Percentiles rank a stretch among this genome's conserved stretches.
These are phyloP conservation scores for Zaprionus ornatus DNA, from an alignment of 1,140 invertebrate species.

Conservation along the genomic window DNA sequence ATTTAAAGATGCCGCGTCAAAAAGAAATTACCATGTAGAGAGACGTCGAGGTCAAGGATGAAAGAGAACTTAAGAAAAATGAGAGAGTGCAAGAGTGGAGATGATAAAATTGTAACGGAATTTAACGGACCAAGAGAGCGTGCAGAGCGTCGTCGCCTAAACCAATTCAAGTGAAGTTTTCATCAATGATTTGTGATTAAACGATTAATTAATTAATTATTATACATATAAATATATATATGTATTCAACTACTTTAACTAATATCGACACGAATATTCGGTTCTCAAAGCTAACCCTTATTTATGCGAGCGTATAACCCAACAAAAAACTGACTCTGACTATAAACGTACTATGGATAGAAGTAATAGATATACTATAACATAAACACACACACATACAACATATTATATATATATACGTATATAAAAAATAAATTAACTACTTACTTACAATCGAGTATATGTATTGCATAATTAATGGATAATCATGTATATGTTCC, in stretches of 20 bases:
- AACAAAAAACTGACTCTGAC: slow-evolving; percentile 75
- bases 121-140: slow-evolving; percentile 81
- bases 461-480: slow-evolving; percentile 55
- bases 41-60: slow-evolving; percentile 17
- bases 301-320: slow-evolving; percentile 69
- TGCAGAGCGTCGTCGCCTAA: slow-evolving; percentile 79
- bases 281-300: slow-evolving; percentile 70
- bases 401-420: slow-evolving; percentile 36
- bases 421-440: slow-evolving; percentile 55
- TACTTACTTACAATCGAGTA: slow-evolving; percentile 45
- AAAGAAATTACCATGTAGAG: slow-evolving; percentile 38
- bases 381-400: slow-evolving; percentile 18
- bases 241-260: slow-evolving; percentile 8
- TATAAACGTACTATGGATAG: slow-evolving; percentile 75
- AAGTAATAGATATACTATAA: slow-evolving; percentile 37
- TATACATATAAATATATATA: not conserved
- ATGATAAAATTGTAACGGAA: slow-evolving; percentile 74
- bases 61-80: not conserved
- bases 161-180: slow-evolving; percentile 79
- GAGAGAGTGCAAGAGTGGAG: slow-evolving; percentile 1
- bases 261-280: slow-evolving; percentile 53
- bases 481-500: slow-evolving; percentile 82
- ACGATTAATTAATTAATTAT: slow-evolving; percentile 73
- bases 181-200: slow-evolving; percentile 84
- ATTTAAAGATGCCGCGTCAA: slow-evolving; percentile 63